These are phyloP conservation scores for Benitochromis conjunctus DNA, from an alignment of 2,113 vertebrate genomes.

Conservation along the genomic window DNA sequence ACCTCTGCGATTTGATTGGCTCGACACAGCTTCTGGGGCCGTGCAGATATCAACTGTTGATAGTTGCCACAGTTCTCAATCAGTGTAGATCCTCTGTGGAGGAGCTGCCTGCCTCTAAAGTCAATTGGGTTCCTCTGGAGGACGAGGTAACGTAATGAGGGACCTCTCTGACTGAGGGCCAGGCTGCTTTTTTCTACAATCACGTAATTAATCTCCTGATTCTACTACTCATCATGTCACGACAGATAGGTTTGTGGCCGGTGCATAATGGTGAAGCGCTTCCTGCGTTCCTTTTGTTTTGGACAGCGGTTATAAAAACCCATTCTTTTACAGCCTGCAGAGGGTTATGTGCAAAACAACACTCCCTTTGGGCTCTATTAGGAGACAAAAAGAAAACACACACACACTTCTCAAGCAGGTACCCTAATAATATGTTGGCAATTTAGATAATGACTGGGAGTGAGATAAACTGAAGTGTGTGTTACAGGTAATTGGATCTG, in stretches of 20 bases:
- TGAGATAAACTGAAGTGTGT: conserved; percentile 97
- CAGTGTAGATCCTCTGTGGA: conserved; percentile 20
- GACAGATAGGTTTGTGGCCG: conserved; percentile 65
- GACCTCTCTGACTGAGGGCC: conserved; percentile 37
- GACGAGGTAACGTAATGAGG: conserved; percentile 68
- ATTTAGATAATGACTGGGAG: conserved; percentile 99
- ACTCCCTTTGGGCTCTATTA: conserved; percentile 92
- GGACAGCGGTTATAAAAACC: conserved; percentile 65
- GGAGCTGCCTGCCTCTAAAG: conserved; percentile 38
- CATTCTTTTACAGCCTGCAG: conserved; percentile 85
- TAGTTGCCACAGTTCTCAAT: conserved; percentile 51
- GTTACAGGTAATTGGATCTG: conserved; percentile 96
- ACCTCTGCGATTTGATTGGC: neutral
- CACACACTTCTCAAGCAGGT: conserved; percentile 72
- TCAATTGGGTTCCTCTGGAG: conserved; percentile 66
- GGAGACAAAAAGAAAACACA: conserved; percentile 68
- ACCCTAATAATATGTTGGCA: conserved; percentile 92
- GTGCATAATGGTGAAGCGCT: conserved; percentile 63
- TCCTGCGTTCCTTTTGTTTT: conserved; percentile 47
- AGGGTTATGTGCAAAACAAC: conserved; percentile 92
- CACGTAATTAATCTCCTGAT: conserved; percentile 72
- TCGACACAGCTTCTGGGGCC: neutral
- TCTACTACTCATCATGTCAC: conserved; percentile 58
- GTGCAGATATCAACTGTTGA: neutral
- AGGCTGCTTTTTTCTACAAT: conserved; percentile 42